phyloP scores from a whole-genome alignment of 1,140 invertebrate genomes.

The Cheumatopsyche charites region DNA sequence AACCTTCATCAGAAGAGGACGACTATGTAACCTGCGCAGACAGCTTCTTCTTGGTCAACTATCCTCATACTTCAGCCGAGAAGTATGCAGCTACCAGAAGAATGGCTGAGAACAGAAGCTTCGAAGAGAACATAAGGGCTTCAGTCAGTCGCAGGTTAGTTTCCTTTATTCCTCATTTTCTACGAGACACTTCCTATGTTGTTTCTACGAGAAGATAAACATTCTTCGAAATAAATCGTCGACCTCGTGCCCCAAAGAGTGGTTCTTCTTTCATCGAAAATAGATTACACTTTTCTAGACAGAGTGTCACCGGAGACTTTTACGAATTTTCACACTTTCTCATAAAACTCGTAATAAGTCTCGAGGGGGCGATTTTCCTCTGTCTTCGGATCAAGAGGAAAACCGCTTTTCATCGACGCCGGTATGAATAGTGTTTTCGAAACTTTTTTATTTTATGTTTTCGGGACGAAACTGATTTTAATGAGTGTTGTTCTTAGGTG shows the following conservation, averaged over 20 bases:
- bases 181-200: neutral
- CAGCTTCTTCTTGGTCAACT: conserved; percentile 54
- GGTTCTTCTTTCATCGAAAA: conserved; percentile 16
- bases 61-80: conserved; percentile 45
- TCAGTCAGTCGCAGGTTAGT: conserved; percentile 59
- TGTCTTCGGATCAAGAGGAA: neutral
- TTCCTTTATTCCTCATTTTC: neutral
- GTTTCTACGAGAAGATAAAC: neutral
- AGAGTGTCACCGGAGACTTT: neutral
- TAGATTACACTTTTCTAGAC: conserved; percentile 7
- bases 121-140: conserved; percentile 55
- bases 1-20: conserved; percentile 49
- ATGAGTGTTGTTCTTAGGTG: no score
- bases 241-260: conserved; percentile 22
- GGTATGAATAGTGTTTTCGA: no score
- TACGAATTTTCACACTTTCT: conserved; percentile 1
- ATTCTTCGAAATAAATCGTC: conserved; percentile 10
- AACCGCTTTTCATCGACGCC: neutral
- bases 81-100: conserved; percentile 35
- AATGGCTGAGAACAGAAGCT: conserved; percentile 45
- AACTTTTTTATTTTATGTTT: no score
- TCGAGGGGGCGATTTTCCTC: neutral
- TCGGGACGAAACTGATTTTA: no score
- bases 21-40: conserved; percentile 55
- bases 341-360: conserved; percentile 1